These are phyloP conservation scores for Bactericera cockerelli DNA, from an alignment of 1,140 invertebrate species.

Conservation along the genomic window DNA sequence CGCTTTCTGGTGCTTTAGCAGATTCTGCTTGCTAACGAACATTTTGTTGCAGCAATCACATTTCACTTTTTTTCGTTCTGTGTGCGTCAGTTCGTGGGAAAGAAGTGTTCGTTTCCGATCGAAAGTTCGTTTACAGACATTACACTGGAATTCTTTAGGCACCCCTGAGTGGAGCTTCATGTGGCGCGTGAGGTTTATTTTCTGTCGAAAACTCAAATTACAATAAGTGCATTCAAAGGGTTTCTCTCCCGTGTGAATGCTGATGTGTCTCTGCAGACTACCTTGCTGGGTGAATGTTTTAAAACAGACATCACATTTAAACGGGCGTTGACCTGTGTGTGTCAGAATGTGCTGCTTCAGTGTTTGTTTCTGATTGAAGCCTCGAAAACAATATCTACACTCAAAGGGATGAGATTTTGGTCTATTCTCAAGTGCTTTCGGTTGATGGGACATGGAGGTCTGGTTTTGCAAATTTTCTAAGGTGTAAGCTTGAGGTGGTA, in stretches of 20 bases:
- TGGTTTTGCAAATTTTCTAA: too few relatives aligned
- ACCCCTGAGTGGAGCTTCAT: neutral
- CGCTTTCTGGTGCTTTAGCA: neutral
- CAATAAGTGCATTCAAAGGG: neutral
- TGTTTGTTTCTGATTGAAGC: slow-evolving; percentile 17
- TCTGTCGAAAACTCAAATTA: neutral
- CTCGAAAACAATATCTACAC: slow-evolving; percentile 18
- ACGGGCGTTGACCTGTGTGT: slow-evolving; percentile 47
- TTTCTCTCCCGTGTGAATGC: neutral
- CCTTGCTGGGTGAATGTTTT: slow-evolving; percentile 35
- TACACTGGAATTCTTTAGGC: neutral
- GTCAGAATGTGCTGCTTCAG: slow-evolving; percentile 41
- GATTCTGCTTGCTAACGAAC: neutral
- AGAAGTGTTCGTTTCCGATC: neutral
- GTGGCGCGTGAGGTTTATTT: neutral
- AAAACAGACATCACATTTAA: slow-evolving; percentile 40
- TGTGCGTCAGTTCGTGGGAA: neutral
- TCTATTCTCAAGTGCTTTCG: too few relatives aligned
- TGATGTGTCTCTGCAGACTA: neutral
- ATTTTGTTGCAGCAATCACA: neutral
- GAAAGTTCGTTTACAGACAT: neutral
- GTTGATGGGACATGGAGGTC: too few relatives aligned
- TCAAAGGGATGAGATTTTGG: slow-evolving; percentile 13
- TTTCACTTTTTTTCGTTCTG: neutral
- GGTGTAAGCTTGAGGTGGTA: too few relatives aligned